phyloP scores from a whole-genome alignment of 2,888 invertebrate species.

The Diogma glabrata region DNA sequence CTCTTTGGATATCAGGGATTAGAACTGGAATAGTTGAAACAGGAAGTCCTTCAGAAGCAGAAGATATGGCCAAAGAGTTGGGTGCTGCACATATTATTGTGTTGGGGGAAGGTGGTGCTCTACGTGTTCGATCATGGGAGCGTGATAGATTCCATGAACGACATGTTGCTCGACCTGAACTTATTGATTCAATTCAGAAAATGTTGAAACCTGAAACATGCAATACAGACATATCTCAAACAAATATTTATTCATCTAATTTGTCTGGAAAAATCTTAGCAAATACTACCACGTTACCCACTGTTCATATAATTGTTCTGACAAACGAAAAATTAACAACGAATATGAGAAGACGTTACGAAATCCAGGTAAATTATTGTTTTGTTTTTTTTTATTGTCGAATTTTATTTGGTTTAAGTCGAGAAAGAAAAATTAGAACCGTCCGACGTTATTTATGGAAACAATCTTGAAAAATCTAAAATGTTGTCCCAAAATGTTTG shows the following conservation, averaged over 20 bases:
- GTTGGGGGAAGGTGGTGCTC: conserved; percentile 31
- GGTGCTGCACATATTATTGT: conserved; percentile 53
- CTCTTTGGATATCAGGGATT: conserved; percentile 63
- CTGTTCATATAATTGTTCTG: conserved; percentile 51
- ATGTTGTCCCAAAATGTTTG: too few species aligned
- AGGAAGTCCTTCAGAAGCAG: conserved; percentile 50
- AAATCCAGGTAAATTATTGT: conserved; percentile 53
- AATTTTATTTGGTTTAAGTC: too few species aligned
- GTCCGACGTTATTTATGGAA: too few species aligned
- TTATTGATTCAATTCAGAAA: conserved; percentile 59
- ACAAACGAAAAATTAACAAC: conserved; percentile 53
- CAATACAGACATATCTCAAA: not conserved
- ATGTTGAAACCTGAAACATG: conserved; percentile 40
- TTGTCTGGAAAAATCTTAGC: not conserved
- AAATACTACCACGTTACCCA: conserved; percentile 29
- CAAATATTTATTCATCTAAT: conserved; percentile 26
- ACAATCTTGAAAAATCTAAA: too few species aligned
- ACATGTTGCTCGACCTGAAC: conserved; percentile 46
- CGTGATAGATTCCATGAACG: conserved; percentile 54
- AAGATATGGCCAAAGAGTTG: conserved; percentile 46
- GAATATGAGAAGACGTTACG: conserved; percentile 51
- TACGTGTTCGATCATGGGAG: conserved; percentile 45
- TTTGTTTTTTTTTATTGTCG: too few species aligned
- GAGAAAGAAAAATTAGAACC: too few species aligned
- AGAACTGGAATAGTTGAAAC: conserved; percentile 50